A percentile compares a stretch with the other conserved stretches of the same genome.
phyloP scores from a whole-genome alignment of 2,797 vertebrate species.

The Gila robusta region DNA sequence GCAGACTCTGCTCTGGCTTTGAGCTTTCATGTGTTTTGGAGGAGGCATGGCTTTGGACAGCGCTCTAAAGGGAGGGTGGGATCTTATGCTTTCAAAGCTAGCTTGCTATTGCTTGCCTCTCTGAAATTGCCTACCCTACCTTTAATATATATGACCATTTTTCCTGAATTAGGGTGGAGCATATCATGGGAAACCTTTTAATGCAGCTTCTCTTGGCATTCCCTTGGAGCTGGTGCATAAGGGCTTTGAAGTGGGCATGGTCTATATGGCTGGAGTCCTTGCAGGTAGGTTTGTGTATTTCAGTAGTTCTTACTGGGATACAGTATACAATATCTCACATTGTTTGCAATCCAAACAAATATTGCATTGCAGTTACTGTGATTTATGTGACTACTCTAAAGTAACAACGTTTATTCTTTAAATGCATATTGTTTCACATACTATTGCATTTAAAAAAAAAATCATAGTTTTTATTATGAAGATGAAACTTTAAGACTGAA shows the following conservation, averaged over 20 bases:
- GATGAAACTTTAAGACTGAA: no score
- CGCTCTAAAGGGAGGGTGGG: background rate
- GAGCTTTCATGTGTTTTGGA: background rate
- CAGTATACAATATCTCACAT: background rate
- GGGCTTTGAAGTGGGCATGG: slow-evolving; percentile 90
- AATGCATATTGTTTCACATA: background rate
- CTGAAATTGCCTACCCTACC: background rate
- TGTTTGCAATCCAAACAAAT: background rate
- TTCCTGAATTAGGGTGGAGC: slow-evolving; percentile 82
- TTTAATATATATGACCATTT: background rate
- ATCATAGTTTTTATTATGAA: no score
- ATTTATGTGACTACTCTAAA: background rate
- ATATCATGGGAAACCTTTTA: slow-evolving; percentile 88
- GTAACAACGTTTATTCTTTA: background rate
- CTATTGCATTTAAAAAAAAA: background rate
- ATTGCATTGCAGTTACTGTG: background rate
- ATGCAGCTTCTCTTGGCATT: slow-evolving; percentile 89
- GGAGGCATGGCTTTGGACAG: background rate
- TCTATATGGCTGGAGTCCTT: slow-evolving; percentile 88
- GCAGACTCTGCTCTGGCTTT: background rate
- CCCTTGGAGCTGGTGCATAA: slow-evolving; percentile 93
- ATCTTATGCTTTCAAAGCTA: background rate
- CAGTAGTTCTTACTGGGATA: background rate
- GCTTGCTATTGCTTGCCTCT: background rate
- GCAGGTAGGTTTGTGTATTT: slow-evolving; percentile 79